phyloP scores from a whole-genome alignment of 2,797 vertebrate species.

The Triplophysa yarkandensis region DNA sequence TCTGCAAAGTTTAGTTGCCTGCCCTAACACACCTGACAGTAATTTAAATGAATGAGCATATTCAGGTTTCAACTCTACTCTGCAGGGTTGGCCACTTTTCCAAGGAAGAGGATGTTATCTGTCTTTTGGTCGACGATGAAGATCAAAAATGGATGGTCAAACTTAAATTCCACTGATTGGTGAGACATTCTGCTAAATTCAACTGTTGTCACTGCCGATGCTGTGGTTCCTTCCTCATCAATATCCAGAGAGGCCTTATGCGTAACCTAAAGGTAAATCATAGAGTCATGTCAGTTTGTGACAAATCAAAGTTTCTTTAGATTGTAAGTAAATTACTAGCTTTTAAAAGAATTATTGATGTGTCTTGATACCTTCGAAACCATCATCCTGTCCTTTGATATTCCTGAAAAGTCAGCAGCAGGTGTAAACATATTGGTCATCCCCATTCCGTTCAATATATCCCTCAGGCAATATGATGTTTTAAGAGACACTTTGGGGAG shows the following conservation, averaged over 20 bases:
- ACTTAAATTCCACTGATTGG: slow-evolving; percentile 64
- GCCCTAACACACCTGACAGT: neutral
- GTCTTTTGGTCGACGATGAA: slow-evolving; percentile 77
- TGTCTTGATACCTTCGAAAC: slow-evolving; percentile 68
- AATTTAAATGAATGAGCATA: neutral
- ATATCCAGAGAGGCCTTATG: slow-evolving; percentile 85
- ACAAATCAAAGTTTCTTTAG: neutral
- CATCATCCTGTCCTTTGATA: slow-evolving; percentile 59
- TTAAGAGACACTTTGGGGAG: slow-evolving; percentile 78
- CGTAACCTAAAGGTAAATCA: slow-evolving; percentile 72
- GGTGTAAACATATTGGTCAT: slow-evolving; percentile 72
- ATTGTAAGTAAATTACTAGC: neutral
- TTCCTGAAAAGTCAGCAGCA: slow-evolving; percentile 71
- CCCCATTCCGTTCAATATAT: slow-evolving; percentile 71
- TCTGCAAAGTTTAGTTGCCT: neutral
- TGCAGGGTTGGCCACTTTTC: slow-evolving; percentile 49
- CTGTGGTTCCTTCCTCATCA: slow-evolving; percentile 83
- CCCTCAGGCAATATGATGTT: slow-evolving; percentile 65
- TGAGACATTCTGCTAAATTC: slow-evolving; percentile 66
- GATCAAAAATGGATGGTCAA: slow-evolving; percentile 83
- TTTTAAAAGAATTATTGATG: neutral
- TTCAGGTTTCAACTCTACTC: neutral
- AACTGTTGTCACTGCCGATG: slow-evolving; percentile 72
- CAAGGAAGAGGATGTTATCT: slow-evolving; percentile 61
- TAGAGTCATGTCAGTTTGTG: neutral